Percentiles rank a stretch among this genome's conserved stretches.
Evolutionary conservation across 2,113 vertebrate species (phyloP).

Genomic region (Furnarius figulus): DNA sequence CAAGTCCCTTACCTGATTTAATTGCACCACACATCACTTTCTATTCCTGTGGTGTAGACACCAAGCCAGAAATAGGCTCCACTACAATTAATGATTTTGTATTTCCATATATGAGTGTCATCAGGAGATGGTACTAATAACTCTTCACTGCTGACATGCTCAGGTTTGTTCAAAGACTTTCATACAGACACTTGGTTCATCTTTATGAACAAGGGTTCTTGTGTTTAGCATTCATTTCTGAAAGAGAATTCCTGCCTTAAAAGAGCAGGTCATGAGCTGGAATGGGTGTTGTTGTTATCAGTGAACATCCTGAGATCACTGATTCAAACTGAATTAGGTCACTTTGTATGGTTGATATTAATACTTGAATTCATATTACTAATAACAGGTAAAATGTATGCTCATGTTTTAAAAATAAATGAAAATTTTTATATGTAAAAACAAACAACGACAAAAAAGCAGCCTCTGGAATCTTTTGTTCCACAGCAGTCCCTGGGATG

Average conservation of each 20-base stretch:
- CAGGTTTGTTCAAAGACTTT: background rate
- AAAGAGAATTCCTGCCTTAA: background rate
- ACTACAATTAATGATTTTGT: background rate
- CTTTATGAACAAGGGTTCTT: background rate
- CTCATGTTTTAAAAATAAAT: background rate
- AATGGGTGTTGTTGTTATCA: background rate
- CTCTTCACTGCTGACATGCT: background rate
- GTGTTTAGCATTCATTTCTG: background rate
- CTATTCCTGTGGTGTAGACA: background rate
- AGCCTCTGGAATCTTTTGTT: background rate
- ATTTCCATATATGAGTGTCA: background rate
- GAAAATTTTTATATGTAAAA: background rate
- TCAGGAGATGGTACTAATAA: background rate
- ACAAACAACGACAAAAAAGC: background rate
- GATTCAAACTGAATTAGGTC: background rate
- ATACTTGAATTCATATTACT: background rate
- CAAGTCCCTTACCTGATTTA: background rate
- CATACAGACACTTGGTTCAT: background rate
- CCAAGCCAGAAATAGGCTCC: background rate
- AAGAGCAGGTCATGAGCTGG: background rate
- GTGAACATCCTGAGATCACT: background rate
- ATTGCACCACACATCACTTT: background rate
- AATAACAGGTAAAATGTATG: background rate
- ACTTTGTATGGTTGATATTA: background rate
- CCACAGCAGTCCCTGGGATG: background rate